Evolutionary conservation across 2,888 invertebrate species (phyloP).

Genomic region (Rhagophthalmus giganteus): DNA sequence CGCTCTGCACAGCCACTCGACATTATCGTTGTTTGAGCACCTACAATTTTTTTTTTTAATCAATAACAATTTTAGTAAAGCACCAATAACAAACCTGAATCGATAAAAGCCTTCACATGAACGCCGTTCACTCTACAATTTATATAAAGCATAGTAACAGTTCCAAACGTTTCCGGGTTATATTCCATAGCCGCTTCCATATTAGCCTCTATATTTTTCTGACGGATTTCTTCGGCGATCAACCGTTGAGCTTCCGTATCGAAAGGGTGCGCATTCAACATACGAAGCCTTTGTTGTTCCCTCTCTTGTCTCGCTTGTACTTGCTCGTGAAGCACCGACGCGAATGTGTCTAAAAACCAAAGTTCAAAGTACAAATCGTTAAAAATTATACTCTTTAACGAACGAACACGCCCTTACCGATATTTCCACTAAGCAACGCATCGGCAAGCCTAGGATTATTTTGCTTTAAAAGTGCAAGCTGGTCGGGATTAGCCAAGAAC

Average conservation of each 20-base stretch:
- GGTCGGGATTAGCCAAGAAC: conserved; percentile 88
- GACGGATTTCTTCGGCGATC: conserved; percentile 94
- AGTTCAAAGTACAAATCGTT: not conserved
- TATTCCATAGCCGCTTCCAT: conserved; percentile 99
- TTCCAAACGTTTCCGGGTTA: conserved; percentile 97
- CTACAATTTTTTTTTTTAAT: conserved; percentile 35
- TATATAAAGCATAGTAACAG: conserved; percentile 96
- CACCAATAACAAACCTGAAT: conserved; percentile 67
- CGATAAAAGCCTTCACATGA: conserved; percentile 97
- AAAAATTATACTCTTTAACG: too few relatives aligned
- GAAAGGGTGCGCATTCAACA: conserved; percentile 93
- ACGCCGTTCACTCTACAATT: conserved; percentile 96
- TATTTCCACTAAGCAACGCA: conserved; percentile 81
- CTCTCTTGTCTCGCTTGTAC: conserved; percentile 79
- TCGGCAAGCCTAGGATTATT: conserved; percentile 92
- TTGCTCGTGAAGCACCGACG: conserved; percentile 78
- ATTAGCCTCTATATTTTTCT: conserved; percentile 95
- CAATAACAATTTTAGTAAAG: not conserved
- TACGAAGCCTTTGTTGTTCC: conserved; percentile 79
- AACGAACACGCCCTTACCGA: too few relatives aligned
- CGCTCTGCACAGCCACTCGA: conserved; percentile 93
- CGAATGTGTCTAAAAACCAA: conserved; percentile 69
- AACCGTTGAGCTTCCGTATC: conserved; percentile 92
- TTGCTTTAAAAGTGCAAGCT: conserved; percentile 85
- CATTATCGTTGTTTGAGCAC: conserved; percentile 98